Percentiles rank a stretch among this genome's conserved stretches.
Evolutionary conservation across 1,140 invertebrate genomes (phyloP).

Genomic region (Orius laevigatus): DNA sequence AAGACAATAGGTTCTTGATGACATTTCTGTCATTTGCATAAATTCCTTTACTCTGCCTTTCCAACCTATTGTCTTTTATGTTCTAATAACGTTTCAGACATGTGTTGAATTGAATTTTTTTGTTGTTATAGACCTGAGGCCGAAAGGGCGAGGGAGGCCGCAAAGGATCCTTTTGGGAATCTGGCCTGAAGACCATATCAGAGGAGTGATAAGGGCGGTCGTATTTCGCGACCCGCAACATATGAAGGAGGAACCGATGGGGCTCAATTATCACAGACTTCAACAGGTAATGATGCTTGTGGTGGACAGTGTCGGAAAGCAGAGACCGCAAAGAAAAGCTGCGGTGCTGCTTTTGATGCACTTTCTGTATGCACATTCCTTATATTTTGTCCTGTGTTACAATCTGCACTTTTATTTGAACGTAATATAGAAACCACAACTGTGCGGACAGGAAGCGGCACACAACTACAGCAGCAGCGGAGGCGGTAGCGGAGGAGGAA

Average conservation of each 20-base stretch:
- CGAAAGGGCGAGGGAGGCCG: constrained; percentile 73
- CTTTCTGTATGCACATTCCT: too few species aligned
- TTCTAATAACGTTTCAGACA: background rate
- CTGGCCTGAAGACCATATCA: constrained; percentile 83
- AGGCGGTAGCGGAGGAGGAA: constrained; percentile 25
- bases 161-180: constrained; percentile 76
- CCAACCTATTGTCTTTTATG: constrained; percentile 6
- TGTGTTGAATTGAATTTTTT: too few species aligned
- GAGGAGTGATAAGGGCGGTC: constrained; percentile 75
- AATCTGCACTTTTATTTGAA: too few species aligned
- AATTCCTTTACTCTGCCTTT: constrained; percentile 8
- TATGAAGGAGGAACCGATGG: constrained; percentile 54
- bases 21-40: constrained; percentile 13
- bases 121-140: constrained; percentile 50
- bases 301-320: too few species aligned
- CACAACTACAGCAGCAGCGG: constrained; percentile 28
- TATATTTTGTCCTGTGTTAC: too few species aligned
- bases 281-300: too few species aligned
- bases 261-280: constrained; percentile 32
- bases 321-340: too few species aligned
- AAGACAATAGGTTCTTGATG: constrained; percentile 12
- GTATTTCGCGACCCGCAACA: constrained; percentile 70
- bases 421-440: constrained; percentile 8
- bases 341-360: too few species aligned
- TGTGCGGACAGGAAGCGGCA: constrained; percentile 6